phyloP scores from a whole-genome alignment of 1,140 invertebrate genomes.

The Aphelenchoides avenae region DNA sequence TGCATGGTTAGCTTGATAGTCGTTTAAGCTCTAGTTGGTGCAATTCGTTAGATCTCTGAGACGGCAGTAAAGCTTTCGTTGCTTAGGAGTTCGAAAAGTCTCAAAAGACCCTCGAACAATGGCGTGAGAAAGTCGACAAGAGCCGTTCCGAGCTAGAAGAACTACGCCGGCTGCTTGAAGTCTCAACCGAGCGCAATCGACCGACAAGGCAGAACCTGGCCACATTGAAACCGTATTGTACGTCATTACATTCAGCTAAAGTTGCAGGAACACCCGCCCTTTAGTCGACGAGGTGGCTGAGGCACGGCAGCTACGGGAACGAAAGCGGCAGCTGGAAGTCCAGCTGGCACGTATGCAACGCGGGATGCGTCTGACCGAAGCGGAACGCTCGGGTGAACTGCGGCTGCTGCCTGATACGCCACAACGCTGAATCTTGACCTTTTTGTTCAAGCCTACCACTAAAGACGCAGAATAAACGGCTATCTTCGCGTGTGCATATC shows the following conservation, averaged over 20 bases:
- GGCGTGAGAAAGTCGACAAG: slow-evolving; percentile 10
- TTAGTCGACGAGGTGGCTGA: slow-evolving; percentile 15
- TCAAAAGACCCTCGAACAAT: slow-evolving; percentile 8
- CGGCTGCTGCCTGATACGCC: too few relatives aligned
- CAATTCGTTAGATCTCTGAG: too few relatives aligned
- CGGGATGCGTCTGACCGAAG: too few relatives aligned
- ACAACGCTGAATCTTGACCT: too few relatives aligned
- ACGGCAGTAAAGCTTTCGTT: too few relatives aligned
- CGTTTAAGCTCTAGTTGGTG: not conserved
- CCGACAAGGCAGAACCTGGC: slow-evolving; percentile 11
- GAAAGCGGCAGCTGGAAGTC: slow-evolving; percentile 13
- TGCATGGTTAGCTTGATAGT: not conserved
- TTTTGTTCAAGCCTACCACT: too few relatives aligned
- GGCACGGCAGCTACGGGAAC: slow-evolving; percentile 10
- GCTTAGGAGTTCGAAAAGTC: slow-evolving; percentile 13
- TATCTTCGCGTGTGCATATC: too few relatives aligned
- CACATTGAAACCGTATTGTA: slow-evolving; percentile 21
- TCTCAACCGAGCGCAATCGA: slow-evolving; percentile 15
- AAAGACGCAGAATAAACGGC: too few relatives aligned
- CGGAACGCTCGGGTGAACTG: too few relatives aligned
- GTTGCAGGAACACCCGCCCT: slow-evolving; percentile 11
- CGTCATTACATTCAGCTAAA: not conserved
- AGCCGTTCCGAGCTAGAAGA: slow-evolving; percentile 10
- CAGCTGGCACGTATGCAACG: slow-evolving; percentile 13
- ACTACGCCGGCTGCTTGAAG: slow-evolving; percentile 5